Evolutionary conservation across 1,140 invertebrate species (phyloP), one percentile per base, ranked within the genome.

Genomic region (Drosophila dunni): DNA sequence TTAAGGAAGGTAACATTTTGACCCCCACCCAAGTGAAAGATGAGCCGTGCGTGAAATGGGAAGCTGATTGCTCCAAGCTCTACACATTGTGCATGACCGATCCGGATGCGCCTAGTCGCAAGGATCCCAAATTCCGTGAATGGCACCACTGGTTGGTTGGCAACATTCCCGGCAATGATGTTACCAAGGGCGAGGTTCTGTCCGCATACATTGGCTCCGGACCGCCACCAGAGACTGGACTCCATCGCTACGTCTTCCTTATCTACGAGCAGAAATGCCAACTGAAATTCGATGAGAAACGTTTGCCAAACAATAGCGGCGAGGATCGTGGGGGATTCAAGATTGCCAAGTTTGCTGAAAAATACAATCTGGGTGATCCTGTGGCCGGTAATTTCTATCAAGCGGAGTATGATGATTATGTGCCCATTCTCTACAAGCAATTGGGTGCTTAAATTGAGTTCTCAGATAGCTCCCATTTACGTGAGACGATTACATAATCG

Each of bases 81-180:
- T 98, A 98, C 86, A 97, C 96, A 2, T 91, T 98, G 0, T 95
- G 95, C 78, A 96, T 97, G 91, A 92, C 90, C 94, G 91, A 92
- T 64, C 91, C 91, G 2, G 91, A 92, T 73, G 91, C 91, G 7
- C 97, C 98, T 11, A 97, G 95, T 81, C 94, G 97, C 4, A 93
- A 94, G 9, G 94, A 96, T 56, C 96, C 95, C 0, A 96, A 94
- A 50, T 97, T 95, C 84, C 94, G 97, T 11, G 97, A 98, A 93
- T 98, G 96, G 96, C 96, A 97, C 88, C 98, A 98, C 92, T 99
- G 98, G 97, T 92, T 98, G 2, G 96, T 99, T 0, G 96, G 94
- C 3, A 99, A 99, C 86, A 97, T 99, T 85, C 97, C 97, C 10
- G 97, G 96, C 17, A 93, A 92, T 65, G 94, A 97, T 44, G 91